Conservation (phyloP, 2,888 invertebrate species). For the Nephrocerus scutellatus region DNA sequence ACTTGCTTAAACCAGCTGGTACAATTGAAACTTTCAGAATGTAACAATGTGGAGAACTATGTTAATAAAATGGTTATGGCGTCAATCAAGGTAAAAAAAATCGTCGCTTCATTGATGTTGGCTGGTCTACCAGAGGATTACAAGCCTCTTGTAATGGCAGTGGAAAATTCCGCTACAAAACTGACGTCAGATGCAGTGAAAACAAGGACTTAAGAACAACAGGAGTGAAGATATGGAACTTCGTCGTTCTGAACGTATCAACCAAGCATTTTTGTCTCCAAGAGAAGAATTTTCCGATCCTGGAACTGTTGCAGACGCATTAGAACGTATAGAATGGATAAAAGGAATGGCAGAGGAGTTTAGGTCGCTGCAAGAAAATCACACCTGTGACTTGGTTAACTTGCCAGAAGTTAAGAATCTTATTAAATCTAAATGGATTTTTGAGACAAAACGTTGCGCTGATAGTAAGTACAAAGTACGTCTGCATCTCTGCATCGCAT, state of each 20-base stretch:
- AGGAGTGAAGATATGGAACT: background rate
- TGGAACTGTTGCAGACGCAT: no score
- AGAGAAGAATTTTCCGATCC: no score
- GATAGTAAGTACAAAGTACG: conserved; percentile 2
- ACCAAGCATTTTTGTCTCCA: no score
- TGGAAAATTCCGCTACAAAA: conserved; percentile 5
- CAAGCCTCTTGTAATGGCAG: conserved; percentile 11
- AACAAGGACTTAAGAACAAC: conserved; percentile 1
- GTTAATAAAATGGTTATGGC: conserved; percentile 9
- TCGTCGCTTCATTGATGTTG: conserved; percentile 5
- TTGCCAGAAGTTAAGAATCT: conserved; percentile 8
- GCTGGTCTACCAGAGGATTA: conserved; percentile 9
- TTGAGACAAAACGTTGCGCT: conserved; percentile 4
- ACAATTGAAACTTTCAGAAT: conserved; percentile 4
- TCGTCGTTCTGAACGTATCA: no score
- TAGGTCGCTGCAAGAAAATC: conserved; percentile 2
- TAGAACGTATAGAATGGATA: no score
- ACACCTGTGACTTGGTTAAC: conserved; percentile 9
- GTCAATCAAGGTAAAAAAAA: conserved; percentile 6
- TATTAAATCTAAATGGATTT: conserved; percentile 7
- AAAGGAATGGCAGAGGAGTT: no score
- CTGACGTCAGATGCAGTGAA: conserved; percentile 8
- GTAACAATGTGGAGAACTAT: conserved; percentile 6
- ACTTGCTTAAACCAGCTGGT: conserved; percentile 8
- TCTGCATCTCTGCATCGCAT: conserved; percentile 1